Conservation (phyloP, 2,113 vertebrate genomes). For the Calyptommatus sinebrachiatus region DNA sequence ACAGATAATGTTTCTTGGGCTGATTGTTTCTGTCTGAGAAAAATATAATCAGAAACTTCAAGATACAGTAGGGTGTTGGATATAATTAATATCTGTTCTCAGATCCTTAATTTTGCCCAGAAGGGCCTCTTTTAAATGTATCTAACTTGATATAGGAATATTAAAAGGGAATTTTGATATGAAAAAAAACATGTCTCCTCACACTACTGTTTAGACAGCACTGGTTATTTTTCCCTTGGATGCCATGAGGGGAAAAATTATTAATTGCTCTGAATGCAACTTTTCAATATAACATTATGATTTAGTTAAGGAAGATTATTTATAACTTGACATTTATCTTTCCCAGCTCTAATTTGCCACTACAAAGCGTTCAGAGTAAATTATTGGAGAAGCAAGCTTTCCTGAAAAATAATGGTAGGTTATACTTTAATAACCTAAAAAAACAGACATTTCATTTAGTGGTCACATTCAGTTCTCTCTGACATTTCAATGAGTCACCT, state of each 20-base stretch:
- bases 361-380: constrained; percentile 12
- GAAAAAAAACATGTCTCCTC: too few relatives aligned
- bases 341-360: constrained; percentile 7
- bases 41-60: too few relatives aligned
- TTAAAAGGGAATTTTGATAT: too few relatives aligned
- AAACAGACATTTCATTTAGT: background rate
- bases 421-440: background rate
- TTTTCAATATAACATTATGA: background rate
- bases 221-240: background rate
- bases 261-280: background rate
- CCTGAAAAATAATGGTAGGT: constrained; percentile 10
- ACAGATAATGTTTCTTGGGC: too few relatives aligned
- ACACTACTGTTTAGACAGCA: background rate
- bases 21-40: too few relatives aligned
- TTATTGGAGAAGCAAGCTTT: background rate
- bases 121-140: too few relatives aligned
- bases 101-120: too few relatives aligned
- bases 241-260: background rate
- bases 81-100: too few relatives aligned
- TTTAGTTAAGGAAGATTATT: constrained; percentile 9
- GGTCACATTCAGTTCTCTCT: constrained; percentile 1
- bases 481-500: background rate
- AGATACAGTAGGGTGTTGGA: too few relatives aligned
- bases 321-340: constrained; percentile 29
- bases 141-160: too few relatives aligned